These are phyloP conservation scores for Lysiphlebus fabarum DNA, from an alignment of 1,140 invertebrate genomes.

Conservation along the genomic window DNA sequence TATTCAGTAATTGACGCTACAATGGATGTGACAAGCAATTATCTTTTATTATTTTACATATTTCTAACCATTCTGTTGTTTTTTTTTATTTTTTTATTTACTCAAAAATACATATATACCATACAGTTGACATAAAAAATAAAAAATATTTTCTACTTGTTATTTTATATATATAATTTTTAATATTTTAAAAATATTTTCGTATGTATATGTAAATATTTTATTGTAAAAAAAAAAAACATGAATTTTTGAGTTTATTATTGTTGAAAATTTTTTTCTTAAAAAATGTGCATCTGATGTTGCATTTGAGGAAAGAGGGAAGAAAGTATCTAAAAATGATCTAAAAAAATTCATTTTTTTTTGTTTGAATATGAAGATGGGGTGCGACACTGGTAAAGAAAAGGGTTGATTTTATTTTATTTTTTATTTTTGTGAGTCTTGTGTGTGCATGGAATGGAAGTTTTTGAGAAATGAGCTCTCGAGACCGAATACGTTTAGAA, in stretches of 20 bases:
- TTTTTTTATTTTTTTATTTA: slow-evolving; percentile 12
- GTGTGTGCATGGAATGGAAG: too few relatives aligned
- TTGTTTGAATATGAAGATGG: neutral
- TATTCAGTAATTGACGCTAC: slow-evolving; percentile 21
- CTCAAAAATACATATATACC: too few relatives aligned
- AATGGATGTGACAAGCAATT: slow-evolving; percentile 16
- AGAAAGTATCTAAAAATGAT: slow-evolving; percentile 1
- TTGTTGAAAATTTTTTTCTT: neutral
- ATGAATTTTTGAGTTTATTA: too few relatives aligned
- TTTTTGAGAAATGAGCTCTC: slow-evolving; percentile 26
- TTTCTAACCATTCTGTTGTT: neutral
- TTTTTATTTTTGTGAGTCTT: too few relatives aligned
- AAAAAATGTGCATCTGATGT: neutral
- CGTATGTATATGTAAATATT: neutral
- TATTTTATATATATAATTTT: neutral
- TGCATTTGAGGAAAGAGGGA: slow-evolving; percentile 12
- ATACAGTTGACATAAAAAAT: neutral
- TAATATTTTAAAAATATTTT: too few relatives aligned
- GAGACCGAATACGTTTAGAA: slow-evolving; percentile 30
- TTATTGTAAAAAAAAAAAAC: neutral
- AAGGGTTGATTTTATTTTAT: neutral
- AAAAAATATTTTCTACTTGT: neutral
- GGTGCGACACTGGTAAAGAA: neutral
- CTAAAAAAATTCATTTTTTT: neutral
- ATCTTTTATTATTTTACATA: slow-evolving; percentile 19